Base-by-base conservation (phyloP, 2,888 invertebrate genomes). In the Hemicrepidius hirtus region DNA sequence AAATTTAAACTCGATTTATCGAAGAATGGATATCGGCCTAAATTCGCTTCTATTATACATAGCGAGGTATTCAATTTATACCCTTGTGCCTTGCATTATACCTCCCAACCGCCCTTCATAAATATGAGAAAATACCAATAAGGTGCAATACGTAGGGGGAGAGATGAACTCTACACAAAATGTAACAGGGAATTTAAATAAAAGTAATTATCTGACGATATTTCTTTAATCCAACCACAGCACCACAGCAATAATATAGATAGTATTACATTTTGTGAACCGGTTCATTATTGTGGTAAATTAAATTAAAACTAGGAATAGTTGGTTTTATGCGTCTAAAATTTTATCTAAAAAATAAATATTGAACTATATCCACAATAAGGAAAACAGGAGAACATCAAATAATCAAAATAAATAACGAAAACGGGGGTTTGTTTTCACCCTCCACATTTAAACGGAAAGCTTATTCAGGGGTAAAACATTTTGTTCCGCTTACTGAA, bases 1-100 rank as follows among this genome's bases (percentile, higher is more conserved):
- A 77, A 75, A 76, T 77, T 77, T 77, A 77, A 77, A 76, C 75
- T 74, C 74, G 73, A 75, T 75, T 77, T 77, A 77, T 77, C 77
- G 77, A 77, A 77, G 76, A 77, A 76, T 76, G 75, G 67, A 70
- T 77, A 77, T 71, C 68, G 74, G 66, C 74, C 68, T 60, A 68
- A 76, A 76, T 71, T 69, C 69, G 68, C 74, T 75, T 70, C 73
- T 73, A 73, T 73, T 73, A 73, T 73, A 73, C 73, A 73, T 68
- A 71, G 72, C 75, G 75, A 77, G 70, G 76, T 77, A 76, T 77
- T 77, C 77, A 77, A 77, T 77, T 77, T 76, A 71, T 75, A 62
- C 74, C 75, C 72, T 62, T 73, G 72, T 68, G 71, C 71, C 53
- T 65, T 59, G 40, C 62, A 71, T 64, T 73, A 73, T 71, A 59